Percentiles rank a stretch among this genome's conserved stretches.
Evolutionary conservation across 2,797 vertebrate species (phyloP).

Genomic region (Siniperca undulata): DNA sequence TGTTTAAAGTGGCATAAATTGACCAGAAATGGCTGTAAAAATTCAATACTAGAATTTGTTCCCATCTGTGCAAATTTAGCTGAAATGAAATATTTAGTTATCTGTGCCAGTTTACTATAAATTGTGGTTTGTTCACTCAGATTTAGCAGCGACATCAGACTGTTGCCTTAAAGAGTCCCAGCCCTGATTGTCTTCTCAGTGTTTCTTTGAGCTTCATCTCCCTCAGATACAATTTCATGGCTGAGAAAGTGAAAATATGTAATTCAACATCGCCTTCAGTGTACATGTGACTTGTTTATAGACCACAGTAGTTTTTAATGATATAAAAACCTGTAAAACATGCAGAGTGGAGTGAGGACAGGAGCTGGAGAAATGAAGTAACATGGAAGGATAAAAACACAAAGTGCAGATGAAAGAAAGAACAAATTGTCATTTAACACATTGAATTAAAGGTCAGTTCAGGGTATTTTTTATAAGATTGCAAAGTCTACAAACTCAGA

Average conservation of each 20-base stretch:
- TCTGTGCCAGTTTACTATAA: not conserved
- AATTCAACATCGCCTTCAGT: conserved; percentile 23
- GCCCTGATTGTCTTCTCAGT: conserved; percentile 3
- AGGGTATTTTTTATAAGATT: not conserved
- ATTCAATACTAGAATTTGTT: not conserved
- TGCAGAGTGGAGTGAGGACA: not conserved
- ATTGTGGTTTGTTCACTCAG: not conserved
- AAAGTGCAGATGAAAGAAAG: not conserved
- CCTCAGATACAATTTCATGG: conserved; percentile 54
- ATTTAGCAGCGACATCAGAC: not conserved
- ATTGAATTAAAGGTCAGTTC: not conserved
- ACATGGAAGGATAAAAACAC: not conserved
- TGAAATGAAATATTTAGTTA: not conserved
- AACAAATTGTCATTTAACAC: not conserved
- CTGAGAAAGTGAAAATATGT: conserved; percentile 38
- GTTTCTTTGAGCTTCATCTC: conserved; percentile 30
- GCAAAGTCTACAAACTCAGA: not conserved
- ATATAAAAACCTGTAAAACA: not conserved
- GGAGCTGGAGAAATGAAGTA: too few species aligned
- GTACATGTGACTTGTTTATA: not conserved
- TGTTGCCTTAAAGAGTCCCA: not conserved
- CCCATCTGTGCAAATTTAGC: conserved; percentile 5
- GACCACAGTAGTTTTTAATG: conserved; percentile 1
- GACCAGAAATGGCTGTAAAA: not conserved
- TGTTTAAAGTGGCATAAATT: not conserved